Base-by-base conservation (phyloP, 2,888 invertebrate species). In the Ectemnius continuus region DNA sequence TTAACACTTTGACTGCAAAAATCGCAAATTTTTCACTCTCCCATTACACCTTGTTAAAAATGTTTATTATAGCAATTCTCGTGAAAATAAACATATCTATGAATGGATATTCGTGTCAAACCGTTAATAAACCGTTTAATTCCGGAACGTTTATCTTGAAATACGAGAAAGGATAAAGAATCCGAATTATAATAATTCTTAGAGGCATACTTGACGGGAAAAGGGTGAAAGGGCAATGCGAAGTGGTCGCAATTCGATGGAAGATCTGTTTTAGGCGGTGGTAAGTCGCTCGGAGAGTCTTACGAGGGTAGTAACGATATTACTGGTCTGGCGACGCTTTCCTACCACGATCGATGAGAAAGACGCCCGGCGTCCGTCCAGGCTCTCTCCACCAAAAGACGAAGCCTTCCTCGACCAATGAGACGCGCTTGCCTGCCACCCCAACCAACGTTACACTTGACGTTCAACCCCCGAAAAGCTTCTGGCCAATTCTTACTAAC, bases 271-370 rank as follows among this genome's bases (percentile, higher is more conserved):
- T 59, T 23, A 14, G 18, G n/a, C 26, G 61, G 56, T 47, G 56
- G 18, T 46, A 65, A 60, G 65, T 65, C 61, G 26, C n/a, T 70
- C 70, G 72, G 20, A 23, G 52, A 56, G 68, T 67, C 63, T 69
- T 69, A 57, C 28, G 69, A 45, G 36, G 60, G 48, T 60, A 66
- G 72, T 81, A 81, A 81, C 80, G 72, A 73, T 70, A 73, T 81
- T 81, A 81, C 76, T 71, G 73, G 80, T 80, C 78, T 80, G 80
- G 78, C 80, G 75, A 76, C 80, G 78, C 72, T 74, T 67, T 75
- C 52, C 68, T 71, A 73, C 75, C 71, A 11, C 36, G 78, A 81
- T 81, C 81, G 81, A 81, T 81, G 79, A 56, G 73, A 73, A 79
- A 75, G 75, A 76, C 75, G 79, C 80, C 74, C 61, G 74, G 61